Percentiles rank a stretch among this genome's conserved stretches.
phyloP scores from a whole-genome alignment of 2,797 vertebrate species.

The Loriculus beryllinus region DNA sequence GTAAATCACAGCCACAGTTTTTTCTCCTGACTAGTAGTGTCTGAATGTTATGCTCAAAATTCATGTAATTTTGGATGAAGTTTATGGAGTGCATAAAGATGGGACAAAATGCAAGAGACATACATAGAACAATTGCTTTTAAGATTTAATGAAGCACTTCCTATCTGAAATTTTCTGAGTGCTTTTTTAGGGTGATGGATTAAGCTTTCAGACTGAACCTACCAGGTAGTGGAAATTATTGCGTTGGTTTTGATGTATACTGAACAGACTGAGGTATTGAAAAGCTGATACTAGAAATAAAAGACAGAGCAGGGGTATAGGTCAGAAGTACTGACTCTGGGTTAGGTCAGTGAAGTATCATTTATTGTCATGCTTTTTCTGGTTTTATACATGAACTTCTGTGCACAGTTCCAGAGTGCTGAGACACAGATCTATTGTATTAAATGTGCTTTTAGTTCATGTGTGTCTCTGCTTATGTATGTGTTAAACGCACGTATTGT shows the following conservation, averaged over 20 bases:
- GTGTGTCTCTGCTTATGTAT: neutral
- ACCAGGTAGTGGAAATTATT: constrained; percentile 15
- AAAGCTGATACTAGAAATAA: neutral
- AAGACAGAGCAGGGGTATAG: neutral
- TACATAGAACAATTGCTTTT: neutral
- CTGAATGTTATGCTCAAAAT: neutral
- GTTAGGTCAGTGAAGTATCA: neutral
- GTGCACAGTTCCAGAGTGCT: neutral
- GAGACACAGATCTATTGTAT: neutral
- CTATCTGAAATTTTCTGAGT: constrained; percentile 1
- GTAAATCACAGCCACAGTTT: neutral
- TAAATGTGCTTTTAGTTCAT: neutral
- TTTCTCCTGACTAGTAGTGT: neutral
- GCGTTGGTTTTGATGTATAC: neutral
- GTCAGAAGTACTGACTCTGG: neutral
- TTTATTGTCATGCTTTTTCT: neutral
- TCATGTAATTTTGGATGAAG: neutral
- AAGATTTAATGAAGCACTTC: constrained; percentile 33
- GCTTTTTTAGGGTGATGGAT: constrained; percentile 21
- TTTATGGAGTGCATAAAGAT: neutral
- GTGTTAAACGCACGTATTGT: neutral
- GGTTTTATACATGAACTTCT: neutral
- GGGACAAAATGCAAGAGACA: neutral
- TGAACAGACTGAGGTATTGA: neutral
- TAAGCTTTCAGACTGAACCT: constrained; percentile 26